Evolutionary conservation across 2,113 vertebrate species (phyloP), one percentile per base, ranked within the genome.

Genomic region (Zosterops japonicus): DNA sequence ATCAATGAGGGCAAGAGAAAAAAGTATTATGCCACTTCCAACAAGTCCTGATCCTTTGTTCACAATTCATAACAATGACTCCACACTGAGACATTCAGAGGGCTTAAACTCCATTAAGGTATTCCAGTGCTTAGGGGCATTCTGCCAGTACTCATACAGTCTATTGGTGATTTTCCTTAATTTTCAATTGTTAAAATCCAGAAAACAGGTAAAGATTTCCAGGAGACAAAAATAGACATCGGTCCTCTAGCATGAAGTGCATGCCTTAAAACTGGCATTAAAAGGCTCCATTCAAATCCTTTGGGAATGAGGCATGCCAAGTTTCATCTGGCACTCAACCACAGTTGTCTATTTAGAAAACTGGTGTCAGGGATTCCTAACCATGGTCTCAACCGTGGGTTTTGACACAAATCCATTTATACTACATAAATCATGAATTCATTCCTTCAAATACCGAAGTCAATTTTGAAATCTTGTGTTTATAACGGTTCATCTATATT

Each of bases 401-500:
- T 75, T 90, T 94, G 71, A 74, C 86, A 39, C n/a, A 92, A 95
- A 96, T 96, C 89, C 59, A 9, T 89, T 94, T 94, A 47, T 88
- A 90, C 77, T 63, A 90, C 50, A 88, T 95, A 92, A 97, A 97
- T 96, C 91, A 96, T 29, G 1, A 52, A 86, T 95, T 91, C 81
- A 46, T 92, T 94, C 91, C 85, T 79, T 93, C 35, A 91, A 94
- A 96, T 84, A 87, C 76, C 83, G 23, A 87, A 94, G 87, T 92
- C 85, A 61, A 11, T 96, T 96, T 90, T 88, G 41, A 90, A 89
- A 87, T 47, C 81, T 82, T 93, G 33, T 87, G 92, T 97, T 98
- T 98, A 91, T 59, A 95, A 82, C 5, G 29, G 70, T 84, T 91
- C 95, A 93, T 97, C 93, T 90, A 89, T 95, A 95, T 93, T 96